These are phyloP conservation scores for Brachionus manjavacas DNA, from an alignment of 1,140 invertebrate species.

Conservation along the genomic window DNA sequence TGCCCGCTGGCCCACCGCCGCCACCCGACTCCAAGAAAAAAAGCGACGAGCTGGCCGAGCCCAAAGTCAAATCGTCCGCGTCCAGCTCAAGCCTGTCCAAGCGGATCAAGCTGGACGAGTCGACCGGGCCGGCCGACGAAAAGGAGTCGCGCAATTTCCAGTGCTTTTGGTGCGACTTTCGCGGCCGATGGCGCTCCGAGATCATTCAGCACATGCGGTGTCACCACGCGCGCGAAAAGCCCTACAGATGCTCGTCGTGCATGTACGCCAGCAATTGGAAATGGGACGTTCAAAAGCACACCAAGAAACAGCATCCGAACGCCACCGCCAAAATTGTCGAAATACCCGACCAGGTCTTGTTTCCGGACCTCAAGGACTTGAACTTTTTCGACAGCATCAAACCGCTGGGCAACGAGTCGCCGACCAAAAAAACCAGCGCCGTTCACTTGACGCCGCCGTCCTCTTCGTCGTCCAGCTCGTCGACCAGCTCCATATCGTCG, in stretches of 20 bases:
- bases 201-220: conserved; percentile 58
- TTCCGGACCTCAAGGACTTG: conserved; percentile 40
- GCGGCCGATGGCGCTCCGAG: conserved; percentile 56
- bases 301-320: conserved; percentile 40
- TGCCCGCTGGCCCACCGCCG: background rate
- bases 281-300: conserved; percentile 53
- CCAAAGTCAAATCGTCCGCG: background rate
- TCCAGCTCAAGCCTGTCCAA: background rate
- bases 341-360: conserved; percentile 38
- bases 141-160: conserved; percentile 36
- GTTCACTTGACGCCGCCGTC: conserved; percentile 23
- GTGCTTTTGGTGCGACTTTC: conserved; percentile 53
- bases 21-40: background rate
- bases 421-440: background rate
- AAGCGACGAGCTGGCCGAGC: background rate
- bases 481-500: background rate
- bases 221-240: conserved; percentile 55
- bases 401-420: background rate
- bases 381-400: conserved; percentile 36
- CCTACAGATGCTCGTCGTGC: conserved; percentile 55
- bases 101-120: background rate
- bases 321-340: conserved; percentile 35
- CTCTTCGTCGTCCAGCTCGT: background rate
- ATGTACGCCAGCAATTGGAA: conserved; percentile 57
- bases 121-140: background rate